These are phyloP conservation scores for Cassiopea xamachana DNA, from an alignment of 30 jellyfish, hydroid and myxozoan genomes.

Conservation along the genomic window DNA sequence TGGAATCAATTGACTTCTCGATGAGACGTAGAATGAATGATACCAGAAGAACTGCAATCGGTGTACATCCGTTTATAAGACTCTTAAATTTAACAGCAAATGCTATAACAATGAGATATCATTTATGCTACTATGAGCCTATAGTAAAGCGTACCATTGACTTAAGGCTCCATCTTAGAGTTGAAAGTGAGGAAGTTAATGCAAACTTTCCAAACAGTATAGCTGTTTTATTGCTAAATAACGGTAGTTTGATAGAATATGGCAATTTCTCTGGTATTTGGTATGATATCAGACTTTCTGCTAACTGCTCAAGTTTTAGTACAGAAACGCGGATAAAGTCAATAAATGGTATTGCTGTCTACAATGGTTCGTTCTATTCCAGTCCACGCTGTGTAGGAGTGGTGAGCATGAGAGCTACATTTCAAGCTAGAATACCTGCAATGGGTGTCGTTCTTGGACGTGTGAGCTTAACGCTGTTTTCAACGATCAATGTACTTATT, in stretches of 20 bases:
- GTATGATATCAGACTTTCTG: conserved; percentile 6
- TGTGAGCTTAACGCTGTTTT: background rate
- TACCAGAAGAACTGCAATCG: conserved; percentile 4
- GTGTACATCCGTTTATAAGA: conserved; percentile 48
- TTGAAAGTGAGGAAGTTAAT: conserved; percentile 10
- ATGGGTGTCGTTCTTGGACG: background rate
- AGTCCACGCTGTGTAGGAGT: background rate
- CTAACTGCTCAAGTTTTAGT: conserved; percentile 26
- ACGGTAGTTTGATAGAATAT: conserved; percentile 7
- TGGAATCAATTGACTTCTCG: conserved; percentile 18
- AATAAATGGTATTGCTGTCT: conserved; percentile 1
- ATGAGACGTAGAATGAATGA: background rate
- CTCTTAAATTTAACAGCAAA: background rate
- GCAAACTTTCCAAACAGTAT: conserved; percentile 61
- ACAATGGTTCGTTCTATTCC: conserved; percentile 32
- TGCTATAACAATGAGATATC: conserved; percentile 23
- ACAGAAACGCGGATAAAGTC: background rate
- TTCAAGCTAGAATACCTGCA: background rate
- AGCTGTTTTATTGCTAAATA: conserved; percentile 3
- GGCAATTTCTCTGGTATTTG: conserved; percentile 36
- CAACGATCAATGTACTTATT: conserved; percentile 32
- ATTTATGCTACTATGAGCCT: conserved; percentile 66
- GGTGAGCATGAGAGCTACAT: background rate
- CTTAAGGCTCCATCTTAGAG: background rate
- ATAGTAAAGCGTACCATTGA: background rate